Base-by-base conservation (phyloP, 2,113 vertebrate species). In the Pterophyllum scalare region DNA sequence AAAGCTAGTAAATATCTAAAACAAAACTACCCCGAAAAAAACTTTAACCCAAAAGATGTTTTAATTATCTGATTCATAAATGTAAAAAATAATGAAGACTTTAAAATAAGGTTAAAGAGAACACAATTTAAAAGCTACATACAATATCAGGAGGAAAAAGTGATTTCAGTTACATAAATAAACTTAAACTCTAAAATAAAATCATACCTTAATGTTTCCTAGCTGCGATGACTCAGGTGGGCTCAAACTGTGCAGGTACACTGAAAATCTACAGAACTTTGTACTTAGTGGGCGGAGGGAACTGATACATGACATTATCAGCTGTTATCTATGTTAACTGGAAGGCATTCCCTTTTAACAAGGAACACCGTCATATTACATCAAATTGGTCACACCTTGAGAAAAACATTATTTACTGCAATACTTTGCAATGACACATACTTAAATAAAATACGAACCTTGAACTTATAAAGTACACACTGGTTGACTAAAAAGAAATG, bases 191-290 rank as follows among this genome's bases (percentile, higher is more conserved):
- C 22, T 24, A 15, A 77, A 76, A 80, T 26, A 11, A 2, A 62
- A 26, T 31, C 75, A 20, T 90, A 90, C 80, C 88, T 77, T 70
- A 7, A 56, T 1, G 35, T 61, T 46, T 79, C 65, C 79, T 20
- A 5, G 56, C 38, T 40, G 46, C 40, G 38, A n/a, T 3, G 60
- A 58, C 24, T 31, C n/a, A 56, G 58, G 7, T 64, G 10, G 35
- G 22, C 72, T 59, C 35, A 33, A 22, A 20, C 3, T 40, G 0
- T 0, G 33, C 33, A n/a, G 61, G 33, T 4, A 14, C 43, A 14
- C 61, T 83, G 17, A 19, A 52, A 62, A 40, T 77, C 22, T 78
- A 22, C 2, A 22, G 61, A 64, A 22, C 33, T 10, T n/a, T 40
- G 43, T 5, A n/a, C 19, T 9, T 83, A 17, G 5, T 22, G 13